Evolutionary conservation across 2,797 vertebrate species (phyloP), one percentile per base, ranked within the genome.

Genomic region (Martes flavigula): DNA sequence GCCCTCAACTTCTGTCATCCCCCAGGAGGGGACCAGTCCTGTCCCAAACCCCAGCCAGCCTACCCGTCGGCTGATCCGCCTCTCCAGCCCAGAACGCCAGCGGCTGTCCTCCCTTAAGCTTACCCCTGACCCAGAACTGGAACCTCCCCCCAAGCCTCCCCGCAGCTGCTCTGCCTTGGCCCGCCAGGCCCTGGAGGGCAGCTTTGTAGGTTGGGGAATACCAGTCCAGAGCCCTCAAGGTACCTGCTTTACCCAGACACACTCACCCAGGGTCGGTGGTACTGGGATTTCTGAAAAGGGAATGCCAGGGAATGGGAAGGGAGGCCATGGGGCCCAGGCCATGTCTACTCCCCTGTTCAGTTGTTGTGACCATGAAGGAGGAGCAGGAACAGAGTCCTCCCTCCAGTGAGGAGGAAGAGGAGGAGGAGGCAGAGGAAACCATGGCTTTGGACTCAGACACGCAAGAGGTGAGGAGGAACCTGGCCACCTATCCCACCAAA

Each of bases 61-160:
- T 13, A 9, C 78, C 20, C 97, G 97, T 1, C 88, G 66, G 75
- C 54, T 40, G n/a, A 97, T 98, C 78, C 97, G 96, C 62, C 97
- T 98, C 64, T 97, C 98, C 38, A 98, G 97, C 79, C 93, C 70
- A 0, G 98, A 98, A 70, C 96, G 96, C 17, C 87, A 91, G 21
- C 88, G 27, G n/a, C 20, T 98, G 20, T 94, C 98, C 23, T 94
- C 97, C 6, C 95, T 98, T 30, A 84, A 90, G 23, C 64, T 98
- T 11, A 93, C 66, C 54, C 88, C 95, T 35, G 97, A 97, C n/a
- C 2, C 51, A 0, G 97, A 96, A n/a, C 13, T 11, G 18, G 95
- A 97, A 17, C 60, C 97, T 5, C 97, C 97, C 25, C 96, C 96
- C 32, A 96, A 97, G 77, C 97, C 98, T 43, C 96, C 96, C 2